Evolutionary conservation across 2,888 invertebrate genomes (phyloP), one percentile per base, ranked within the genome.

Genomic region (Euplagia quadripunctaria): DNA sequence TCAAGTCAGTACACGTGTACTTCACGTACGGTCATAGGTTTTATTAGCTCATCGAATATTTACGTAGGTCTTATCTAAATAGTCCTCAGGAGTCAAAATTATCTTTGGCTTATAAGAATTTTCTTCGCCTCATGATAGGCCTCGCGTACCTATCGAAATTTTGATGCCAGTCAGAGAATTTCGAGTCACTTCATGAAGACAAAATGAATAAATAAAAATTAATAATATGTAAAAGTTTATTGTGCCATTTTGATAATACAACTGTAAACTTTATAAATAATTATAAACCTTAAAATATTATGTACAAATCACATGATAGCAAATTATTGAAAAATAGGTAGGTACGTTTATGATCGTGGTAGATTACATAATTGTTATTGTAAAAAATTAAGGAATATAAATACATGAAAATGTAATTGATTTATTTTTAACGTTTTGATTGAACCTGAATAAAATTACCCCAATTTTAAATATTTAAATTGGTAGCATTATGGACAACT

Each of bases 181-280:
- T 31, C 31, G 31, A 31, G 31, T 31, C 31, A 31, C 31, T 31
- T 31, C 31, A 31, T 31, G 31, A 31, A 31, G 31, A 31, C 6
- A 46, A 46, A 46, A 46, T 8, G 4, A 8, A 46, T 42, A 67
- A 80, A 77, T 71, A 66, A 63, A 74, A 77, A 74, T 52, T 76
- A 72, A 70, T 55, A 64, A 78, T 81, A 85, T 89, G 88, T 87
- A 88, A 89, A 89, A 87, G 80, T 92, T 91, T 92, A 91, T 88
- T 91, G 86, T 88, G 86, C 83, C 83, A 81, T 82, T 83, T 83
- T 86, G 74, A 79, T 87, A 87, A 83, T 88, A 87, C 84, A 87
- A 84, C 82, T 78, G 66, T 72, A 78, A 78, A 83, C 66, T 73
- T 81, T 79, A 74, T 80, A 80, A 78, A 80, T 78, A 78, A 76